phyloP scores from a whole-genome alignment of 2,888 invertebrate species.

The Minunthozetes semirufus region DNA sequence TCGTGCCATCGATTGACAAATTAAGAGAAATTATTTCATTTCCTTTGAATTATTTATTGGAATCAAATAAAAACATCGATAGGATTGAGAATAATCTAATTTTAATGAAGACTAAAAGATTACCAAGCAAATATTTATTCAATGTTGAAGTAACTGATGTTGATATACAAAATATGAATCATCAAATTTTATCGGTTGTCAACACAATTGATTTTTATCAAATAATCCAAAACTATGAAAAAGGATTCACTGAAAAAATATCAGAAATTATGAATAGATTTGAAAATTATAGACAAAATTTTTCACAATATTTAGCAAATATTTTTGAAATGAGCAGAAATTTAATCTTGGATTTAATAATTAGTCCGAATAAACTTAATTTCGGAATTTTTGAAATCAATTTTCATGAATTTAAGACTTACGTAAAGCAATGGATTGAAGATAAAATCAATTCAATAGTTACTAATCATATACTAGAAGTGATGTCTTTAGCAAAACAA shows the following conservation, averaged over 20 bases:
- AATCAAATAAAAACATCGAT: background rate
- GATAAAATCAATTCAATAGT: background rate
- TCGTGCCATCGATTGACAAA: background rate
- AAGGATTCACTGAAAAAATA: background rate
- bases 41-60: slow-evolving; percentile 4
- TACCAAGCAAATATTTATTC: background rate
- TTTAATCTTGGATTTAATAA: background rate
- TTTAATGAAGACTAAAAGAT: background rate
- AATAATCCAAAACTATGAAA: background rate
- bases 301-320: background rate
- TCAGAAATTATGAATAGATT: background rate
- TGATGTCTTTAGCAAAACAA: background rate
- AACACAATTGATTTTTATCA: background rate
- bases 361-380: background rate
- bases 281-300: background rate
- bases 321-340: background rate
- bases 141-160: background rate
- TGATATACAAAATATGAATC: background rate
- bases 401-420: background rate
- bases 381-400: background rate
- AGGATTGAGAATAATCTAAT: slow-evolving; percentile 15
- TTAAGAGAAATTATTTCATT: background rate
- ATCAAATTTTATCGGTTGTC: background rate
- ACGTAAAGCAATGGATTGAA: background rate
- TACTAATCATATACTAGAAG: background rate